Conservation (phyloP, 2,888 invertebrate genomes). For the Achlya flavicornis region DNA sequence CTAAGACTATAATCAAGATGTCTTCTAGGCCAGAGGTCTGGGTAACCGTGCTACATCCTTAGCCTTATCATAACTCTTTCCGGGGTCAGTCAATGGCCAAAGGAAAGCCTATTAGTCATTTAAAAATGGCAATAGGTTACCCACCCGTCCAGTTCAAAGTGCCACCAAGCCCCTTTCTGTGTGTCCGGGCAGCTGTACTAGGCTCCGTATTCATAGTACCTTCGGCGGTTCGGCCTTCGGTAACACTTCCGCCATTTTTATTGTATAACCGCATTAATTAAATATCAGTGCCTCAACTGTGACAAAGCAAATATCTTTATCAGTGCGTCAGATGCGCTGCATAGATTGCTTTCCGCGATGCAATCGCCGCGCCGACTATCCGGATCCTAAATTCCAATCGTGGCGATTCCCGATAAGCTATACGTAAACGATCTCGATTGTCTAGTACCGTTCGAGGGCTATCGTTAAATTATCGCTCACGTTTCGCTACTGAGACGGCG, state of each 20-base stretch:
- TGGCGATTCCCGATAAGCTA: conserved; percentile 76
- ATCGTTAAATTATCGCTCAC: conserved; percentile 81
- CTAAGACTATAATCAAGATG: too few species aligned
- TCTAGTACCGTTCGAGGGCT: conserved; percentile 71
- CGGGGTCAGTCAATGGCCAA: too few species aligned
- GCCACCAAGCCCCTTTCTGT: too few species aligned
- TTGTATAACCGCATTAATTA: neutral
- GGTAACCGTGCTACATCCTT: too few species aligned
- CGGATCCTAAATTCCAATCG: conserved; percentile 73
- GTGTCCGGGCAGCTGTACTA: too few species aligned
- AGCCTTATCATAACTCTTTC: too few species aligned
- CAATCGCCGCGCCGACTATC: conserved; percentile 28
- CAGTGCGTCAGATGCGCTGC: conserved; percentile 46
- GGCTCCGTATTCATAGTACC: too few species aligned
- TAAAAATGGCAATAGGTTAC: too few species aligned
- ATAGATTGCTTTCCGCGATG: conserved; percentile 44
- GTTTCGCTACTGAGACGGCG: conserved; percentile 75
- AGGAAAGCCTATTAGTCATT: too few species aligned
- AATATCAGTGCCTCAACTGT: conserved; percentile 28
- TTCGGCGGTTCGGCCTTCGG: too few species aligned
- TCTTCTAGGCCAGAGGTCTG: too few species aligned
- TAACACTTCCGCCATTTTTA: neutral
- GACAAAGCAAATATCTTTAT: conserved; percentile 55
- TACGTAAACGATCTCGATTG: conserved; percentile 76
- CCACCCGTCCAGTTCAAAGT: too few species aligned